Evolutionary conservation across 2,888 invertebrate genomes (phyloP), one percentile per base, ranked within the genome.

Genomic region (Leptinotarsa peninsularis): DNA sequence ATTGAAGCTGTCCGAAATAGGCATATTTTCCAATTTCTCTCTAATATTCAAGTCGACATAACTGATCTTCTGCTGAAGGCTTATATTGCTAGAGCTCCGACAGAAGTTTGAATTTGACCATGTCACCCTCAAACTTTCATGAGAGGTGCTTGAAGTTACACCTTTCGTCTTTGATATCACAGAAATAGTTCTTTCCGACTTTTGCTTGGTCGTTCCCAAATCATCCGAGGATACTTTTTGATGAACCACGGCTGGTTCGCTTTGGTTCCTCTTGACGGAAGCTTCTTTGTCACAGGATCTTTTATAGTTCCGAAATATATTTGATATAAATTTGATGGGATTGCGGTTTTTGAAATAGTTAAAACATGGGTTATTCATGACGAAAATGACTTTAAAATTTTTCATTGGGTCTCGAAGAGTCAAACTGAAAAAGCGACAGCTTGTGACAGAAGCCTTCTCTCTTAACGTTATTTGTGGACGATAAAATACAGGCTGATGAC

Each of bases 291-390:
- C 76, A 43, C 54, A 63, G 23, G 75, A 72, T 66, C 71, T 76
- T 60, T 73, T 76, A 52, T 80, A 78, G 43, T 72, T 77, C 52
- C 81, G 75, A 69, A 80, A 76, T 54, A 79, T 78, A 58, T 79
- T 74, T 15, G 76, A 76, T 5, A 82, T 58, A 54, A 80, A 71
- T 70, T 79, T 80, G 52, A 82, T 78, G 0, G 80, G 79, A 49
- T 78, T 78, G 1, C 77, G 74, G 69, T 75, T 78, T 69, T 74
- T 79, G 21, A 82, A 66, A 70, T 79, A 82, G 60, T 77, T 79
- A 71, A 80, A 67, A 54, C 68, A 76, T 33, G 75, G 76, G n/a
- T 74, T 75, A 52, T 74, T 74, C 77, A 77, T 75, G 49, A 52
- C 71, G 56, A 67, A 52, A 66, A 72, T 17, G 71, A 74, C 74